Base-by-base conservation (phyloP, 2,888 invertebrate genomes). In the Caprella mutica region DNA sequence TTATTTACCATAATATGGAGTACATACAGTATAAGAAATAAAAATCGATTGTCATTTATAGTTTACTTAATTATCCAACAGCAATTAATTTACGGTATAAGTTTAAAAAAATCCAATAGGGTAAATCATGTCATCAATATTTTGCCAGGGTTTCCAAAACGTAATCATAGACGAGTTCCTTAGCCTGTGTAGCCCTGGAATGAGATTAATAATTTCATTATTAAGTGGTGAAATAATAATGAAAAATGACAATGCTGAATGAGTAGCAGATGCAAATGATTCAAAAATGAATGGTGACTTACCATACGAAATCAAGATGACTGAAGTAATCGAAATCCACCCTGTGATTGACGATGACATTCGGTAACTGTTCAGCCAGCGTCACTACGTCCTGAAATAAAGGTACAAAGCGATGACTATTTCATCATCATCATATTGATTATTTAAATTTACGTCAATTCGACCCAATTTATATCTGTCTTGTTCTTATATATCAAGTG, bases 241-340 rank as follows among this genome's bases (percentile, higher is more conserved):
- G 17, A 48, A 48, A 21, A n/a, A 23, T 12, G 17, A 46, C 4
- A 4, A 46, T 19, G 21, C 24, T 14, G 17, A 23, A 12, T 12
- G 24, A 9, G 14, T 23, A 9, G 29, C 27, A 1, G 17, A 19
- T 48, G 29, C n/a, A 38, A 38, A 4, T 4, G 38, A 17, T 38
- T 17, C 38, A n/a, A n/a, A n/a, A n/a, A n/a, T n/a, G 8, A 46
- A 14, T 3, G 1, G 14, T 19, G 14, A 30, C 48, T 58, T 26
- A 62, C 76, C 78, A 84, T 8, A 85, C 67, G 68, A 83, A 86
- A 70, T 86, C 85, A 14, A 85, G 73, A 67, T 86, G 86, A 70
- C 83, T 85, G 68, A 85, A 86, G 53, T 79, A 75, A 43, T 79
- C 73, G 50, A 77, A 72, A 0, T 81, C 77, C 12, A 86, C 78